These are phyloP conservation scores for Chrosomus eos DNA, from an alignment of 2,797 vertebrate species.

Conservation along the genomic window DNA sequence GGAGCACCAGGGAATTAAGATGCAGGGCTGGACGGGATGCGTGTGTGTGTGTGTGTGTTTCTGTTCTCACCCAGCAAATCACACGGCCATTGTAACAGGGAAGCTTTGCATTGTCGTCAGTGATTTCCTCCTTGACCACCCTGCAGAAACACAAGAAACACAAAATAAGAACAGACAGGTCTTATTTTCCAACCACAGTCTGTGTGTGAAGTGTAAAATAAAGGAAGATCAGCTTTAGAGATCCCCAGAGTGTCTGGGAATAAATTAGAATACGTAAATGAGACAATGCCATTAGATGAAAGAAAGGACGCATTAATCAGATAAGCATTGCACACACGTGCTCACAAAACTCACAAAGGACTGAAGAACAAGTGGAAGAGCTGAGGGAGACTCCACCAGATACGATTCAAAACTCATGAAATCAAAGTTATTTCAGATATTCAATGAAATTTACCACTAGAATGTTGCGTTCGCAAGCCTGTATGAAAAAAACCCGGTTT, in stretches of 20 bases:
- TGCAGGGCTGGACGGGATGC: not conserved
- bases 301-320: conserved; percentile 22
- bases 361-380: not conserved
- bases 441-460: not conserved
- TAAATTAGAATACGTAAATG: conserved; percentile 54
- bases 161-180: conserved; percentile 21
- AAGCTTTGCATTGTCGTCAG: conserved; percentile 93
- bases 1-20: conserved; percentile 29
- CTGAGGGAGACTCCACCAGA: conserved; percentile 2
- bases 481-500: not conserved
- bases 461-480: not conserved
- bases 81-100: conserved; percentile 98
- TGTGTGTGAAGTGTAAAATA: not conserved
- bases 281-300: conserved; percentile 33
- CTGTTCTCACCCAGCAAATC: conserved; percentile 90
- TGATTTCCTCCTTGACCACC: conserved; percentile 89
- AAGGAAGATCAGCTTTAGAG: conserved; percentile 30
- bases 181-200: not conserved
- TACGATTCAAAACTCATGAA: not conserved
- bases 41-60: conserved; percentile 11
- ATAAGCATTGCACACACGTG: conserved; percentile 22
- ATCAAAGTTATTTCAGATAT: not conserved
- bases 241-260: conserved; percentile 40
- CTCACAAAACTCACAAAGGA: conserved; percentile 1
- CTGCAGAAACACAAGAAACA: conserved; percentile 49